Base-by-base conservation (phyloP, 92 coral and sea anemone species). In the Parazoanthus darwini region DNA sequence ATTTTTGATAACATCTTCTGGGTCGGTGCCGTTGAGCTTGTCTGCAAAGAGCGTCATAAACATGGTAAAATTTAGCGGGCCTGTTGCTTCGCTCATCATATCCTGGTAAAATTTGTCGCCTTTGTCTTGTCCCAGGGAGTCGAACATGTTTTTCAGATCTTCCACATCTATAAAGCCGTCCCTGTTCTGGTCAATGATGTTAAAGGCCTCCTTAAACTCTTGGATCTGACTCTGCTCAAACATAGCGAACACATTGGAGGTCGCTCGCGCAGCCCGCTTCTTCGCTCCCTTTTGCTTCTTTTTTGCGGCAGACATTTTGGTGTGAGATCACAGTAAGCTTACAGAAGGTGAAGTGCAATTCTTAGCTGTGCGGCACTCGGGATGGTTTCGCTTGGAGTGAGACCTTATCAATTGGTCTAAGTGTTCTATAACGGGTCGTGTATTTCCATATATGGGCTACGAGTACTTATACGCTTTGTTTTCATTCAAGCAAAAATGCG, bases 141-240 rank as follows among this genome's bases (percentile, higher is more conserved):
- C 95, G 82, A 92, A 96, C 89, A 92, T 93, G 65, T 96, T 97
- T 84, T 95, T 95, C 65, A 96, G 93, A 89, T 96, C 98, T 0
- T 95, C 92, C n/a, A 92, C 89, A 70, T 93, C 93, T 92, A 96
- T 94, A 89, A 96, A 96, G 56, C 98, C 98, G 46, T 96, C 98
- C 14, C 98, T 92, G 82, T 96, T 94, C 66, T 96, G 98, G 91
- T 96, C 98, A 56, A 96, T 92, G 96, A 96, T 96, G 86, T 94
- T 92, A 92, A 96, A 96, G 71, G 98, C 98, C 86, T 96, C 98
- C 65, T 96, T 96, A 80, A 94, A 96, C 90, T 96, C 98, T 90
- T 96, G 98, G 91, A 96, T 96, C 92, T 96, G 98, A 67, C 91
- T 92, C 85, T 96, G 98, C 86, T 96, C 98, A 50, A 96, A 96